phyloP scores from a whole-genome alignment of 2,888 invertebrate species.

The Lysandra coridon region DNA sequence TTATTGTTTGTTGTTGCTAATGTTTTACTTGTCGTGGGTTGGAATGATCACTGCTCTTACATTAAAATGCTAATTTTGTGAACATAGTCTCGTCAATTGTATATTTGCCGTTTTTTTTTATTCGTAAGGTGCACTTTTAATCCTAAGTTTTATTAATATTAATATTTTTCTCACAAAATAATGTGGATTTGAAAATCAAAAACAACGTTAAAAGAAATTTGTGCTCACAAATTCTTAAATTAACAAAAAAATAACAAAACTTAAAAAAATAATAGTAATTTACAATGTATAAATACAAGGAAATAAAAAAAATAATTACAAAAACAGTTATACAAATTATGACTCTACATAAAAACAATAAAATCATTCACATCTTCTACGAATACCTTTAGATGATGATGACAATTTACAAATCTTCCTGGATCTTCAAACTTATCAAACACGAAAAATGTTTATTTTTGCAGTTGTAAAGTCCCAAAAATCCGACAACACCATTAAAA shows the following conservation, averaged over 20 bases:
- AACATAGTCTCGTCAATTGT: not conserved
- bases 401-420: conserved; percentile 46
- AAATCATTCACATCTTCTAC: not conserved
- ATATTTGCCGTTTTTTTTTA: not conserved
- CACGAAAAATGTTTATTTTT: conserved; percentile 46
- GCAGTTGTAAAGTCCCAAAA: conserved; percentile 41
- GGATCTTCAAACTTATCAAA: conserved; percentile 43
- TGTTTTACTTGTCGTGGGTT: not conserved
- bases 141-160: not conserved
- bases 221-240: not conserved
- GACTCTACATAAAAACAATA: conserved; percentile 41
- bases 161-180: not conserved
- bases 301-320: conserved; percentile 34
- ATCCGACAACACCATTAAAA: conserved; percentile 54
- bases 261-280: not conserved
- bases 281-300: conserved; percentile 22
- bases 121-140: no score
- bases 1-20: not conserved
- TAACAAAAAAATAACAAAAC: not conserved
- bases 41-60: not conserved
- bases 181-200: not conserved
- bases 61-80: not conserved
- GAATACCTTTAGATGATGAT: conserved; percentile 45
- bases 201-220: not conserved
- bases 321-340: conserved; percentile 30